phyloP scores from a whole-genome alignment of 2,113 vertebrate genomes.

The Tetraodon nigroviridis region DNA sequence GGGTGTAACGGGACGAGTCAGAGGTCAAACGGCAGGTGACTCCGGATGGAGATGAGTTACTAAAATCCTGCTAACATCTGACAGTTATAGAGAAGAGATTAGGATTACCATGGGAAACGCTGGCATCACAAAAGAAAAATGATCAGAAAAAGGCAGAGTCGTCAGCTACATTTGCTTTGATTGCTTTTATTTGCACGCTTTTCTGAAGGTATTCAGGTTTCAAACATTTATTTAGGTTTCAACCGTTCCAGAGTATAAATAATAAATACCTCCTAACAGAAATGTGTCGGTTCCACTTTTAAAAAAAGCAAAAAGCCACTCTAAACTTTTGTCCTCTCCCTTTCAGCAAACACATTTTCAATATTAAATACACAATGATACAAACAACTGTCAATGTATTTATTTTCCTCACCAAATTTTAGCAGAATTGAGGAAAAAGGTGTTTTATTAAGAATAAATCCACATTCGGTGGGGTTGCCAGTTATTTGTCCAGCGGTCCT shows the following conservation, averaged over 20 bases:
- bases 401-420: background rate
- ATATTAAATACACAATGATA: background rate
- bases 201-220: background rate
- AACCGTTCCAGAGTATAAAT: too few relatives aligned
- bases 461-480: background rate
- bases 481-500: slow-evolving; percentile 21
- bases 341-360: too few relatives aligned
- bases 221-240: too few relatives aligned
- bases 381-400: slow-evolving; percentile 11
- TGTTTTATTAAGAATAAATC: too few relatives aligned
- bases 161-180: background rate
- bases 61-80: slow-evolving; percentile 24
- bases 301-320: background rate
- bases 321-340: too few relatives aligned
- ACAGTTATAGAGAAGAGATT: slow-evolving; percentile 4
- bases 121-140: background rate
- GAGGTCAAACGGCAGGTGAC: slow-evolving; percentile 48
- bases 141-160: background rate
- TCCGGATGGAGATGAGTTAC: slow-evolving; percentile 23
- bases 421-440: too few relatives aligned
- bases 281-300: too few relatives aligned
- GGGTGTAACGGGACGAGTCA: slow-evolving; percentile 13
- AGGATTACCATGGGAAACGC: slow-evolving; percentile 3
- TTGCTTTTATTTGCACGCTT: background rate
- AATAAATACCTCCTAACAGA: too few relatives aligned